Base-by-base conservation (phyloP, 35 echinoderm and acorn worm genomes). In the Lytechinus pictus region DNA sequence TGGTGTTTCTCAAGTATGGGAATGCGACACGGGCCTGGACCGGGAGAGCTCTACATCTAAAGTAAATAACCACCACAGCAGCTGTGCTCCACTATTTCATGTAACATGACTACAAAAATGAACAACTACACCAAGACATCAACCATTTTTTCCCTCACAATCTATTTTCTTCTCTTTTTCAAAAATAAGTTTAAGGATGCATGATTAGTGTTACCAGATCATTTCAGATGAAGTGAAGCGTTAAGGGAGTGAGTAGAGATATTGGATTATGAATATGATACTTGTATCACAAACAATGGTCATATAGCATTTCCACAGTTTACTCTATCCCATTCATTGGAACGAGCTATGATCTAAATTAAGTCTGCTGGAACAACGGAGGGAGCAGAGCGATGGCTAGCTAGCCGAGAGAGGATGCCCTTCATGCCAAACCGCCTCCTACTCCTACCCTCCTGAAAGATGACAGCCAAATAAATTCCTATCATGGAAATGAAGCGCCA, bases 181-280 rank as follows among this genome's bases (percentile, higher is more conserved):
- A 12, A 52, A 79, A 12, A 52, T 28, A 44, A 44, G 88, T 90
- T 44, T 44, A 90, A 51, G 52, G 52, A 52, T 93, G 92, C 53
- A 54, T 93, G 92, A 93, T 53, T 93, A 13, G 92, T 93, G 92
- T 93, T 93, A 93, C 92, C 5, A 93, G 53, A 93, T 93, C 92
- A 93, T 55, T 14, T 53, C 52, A 93, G 28, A 24, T 54, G 54
- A 55, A 93, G 29, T 57, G 29, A 57, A 93, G 54, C 54, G 21
- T 13, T 19, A 54, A 93, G 92, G 57, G 10, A 54, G 92, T 54
- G 27, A 24, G 92, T n/a, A 93, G 92, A 93, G 92, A 93, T 54
- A 93, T 93, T 93, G 27, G 52, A 93, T 93, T 93, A 93, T 93
- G 92, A 93, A 93, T 93, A 93, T 93, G 92, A 93, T 93, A 93